These are phyloP conservation scores for Micromesistius poutassou DNA, from an alignment of 2,797 vertebrate species.

Conservation along the genomic window DNA sequence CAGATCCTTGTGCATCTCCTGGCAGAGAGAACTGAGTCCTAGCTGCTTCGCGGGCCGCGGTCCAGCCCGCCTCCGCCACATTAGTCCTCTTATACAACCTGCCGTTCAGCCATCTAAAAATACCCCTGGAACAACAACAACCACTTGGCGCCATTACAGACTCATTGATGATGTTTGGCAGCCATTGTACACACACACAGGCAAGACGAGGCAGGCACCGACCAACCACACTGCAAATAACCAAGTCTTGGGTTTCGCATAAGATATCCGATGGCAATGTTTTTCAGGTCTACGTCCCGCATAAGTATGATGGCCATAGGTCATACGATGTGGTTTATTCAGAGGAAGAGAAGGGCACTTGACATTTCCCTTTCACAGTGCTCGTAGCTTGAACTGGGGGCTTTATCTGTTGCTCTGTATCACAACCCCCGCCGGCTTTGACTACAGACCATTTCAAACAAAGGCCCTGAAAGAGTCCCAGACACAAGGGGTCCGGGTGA, in stretches of 20 bases:
- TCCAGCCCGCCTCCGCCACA: slow-evolving; percentile 47
- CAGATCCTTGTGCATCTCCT: slow-evolving; percentile 23
- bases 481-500: slow-evolving; percentile 17
- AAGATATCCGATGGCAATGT: background rate
- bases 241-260: background rate
- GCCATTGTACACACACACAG: background rate
- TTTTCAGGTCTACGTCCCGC: background rate
- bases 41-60: slow-evolving; percentile 33
- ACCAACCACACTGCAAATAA: background rate
- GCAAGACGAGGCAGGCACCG: background rate
- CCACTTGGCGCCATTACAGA: slow-evolving; percentile 24
- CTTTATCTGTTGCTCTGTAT: slow-evolving; percentile 7
- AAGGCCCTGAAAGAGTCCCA: slow-evolving; percentile 24
- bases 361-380: slow-evolving; percentile 21
- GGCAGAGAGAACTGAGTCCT: slow-evolving; percentile 42
- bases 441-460: slow-evolving; percentile 21
- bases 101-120: slow-evolving; percentile 55
- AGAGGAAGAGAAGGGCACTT: slow-evolving; percentile 9
- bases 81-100: slow-evolving; percentile 61
- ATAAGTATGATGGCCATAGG: slow-evolving; percentile 1
- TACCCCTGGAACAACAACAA: slow-evolving; percentile 40
- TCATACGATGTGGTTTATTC: slow-evolving; percentile 17
- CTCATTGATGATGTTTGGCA: slow-evolving; percentile 12
- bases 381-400: slow-evolving; percentile 7
- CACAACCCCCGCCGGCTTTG: background rate